Evolutionary conservation across 2,113 vertebrate species (phyloP), one percentile per base, ranked within the genome.

Genomic region (Brienomyrus longianalis): DNA sequence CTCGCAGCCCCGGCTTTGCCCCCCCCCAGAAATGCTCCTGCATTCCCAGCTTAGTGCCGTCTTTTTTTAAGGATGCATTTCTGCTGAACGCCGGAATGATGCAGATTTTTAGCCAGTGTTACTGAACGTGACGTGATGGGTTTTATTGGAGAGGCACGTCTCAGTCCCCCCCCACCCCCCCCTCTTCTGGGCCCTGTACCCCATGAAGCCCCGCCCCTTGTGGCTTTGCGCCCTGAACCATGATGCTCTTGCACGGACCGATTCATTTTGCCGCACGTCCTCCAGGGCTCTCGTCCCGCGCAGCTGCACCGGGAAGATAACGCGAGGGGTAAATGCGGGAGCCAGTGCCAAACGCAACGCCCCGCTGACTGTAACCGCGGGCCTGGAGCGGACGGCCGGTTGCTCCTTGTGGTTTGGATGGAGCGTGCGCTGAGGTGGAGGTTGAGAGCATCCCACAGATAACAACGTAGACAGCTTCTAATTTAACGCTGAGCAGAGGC

Each of bases 291-390:
- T 19, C 48, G 15, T 13, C 10, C 88, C 3, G 31, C 35, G 23
- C 88, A 89, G 88, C 88, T 89, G 74, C 74, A 39, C 8, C 9
- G 1, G 51, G 88, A 35, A 89, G 88, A 89, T 83, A 89, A 89
- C 83, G 23, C 83, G 19, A 47, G 2, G 47, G 83, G 83, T 50
- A 50, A 50, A 50, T 3, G 83, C 23, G n/a, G 35, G 31, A 13
- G 74, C 15, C 51, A 31, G 35, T 3, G 74, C 74, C 31, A 31
- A 31, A 52, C 89, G 11, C n/a, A 52, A 62, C 39, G 43, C 0
- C n/a, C 52, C 54, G 7, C 31, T 17, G 9, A 45, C 86, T 35
- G 27, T 21, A 3, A 80, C 70, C 17, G 48, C 51, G 23, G 74
- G 6, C 50, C 13, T 5, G 19, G n/a, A 56, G n/a, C 35, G 1